These are phyloP conservation scores for Enteromius afrohamiltoni DNA, from an alignment of 2,797 vertebrate genomes.

Conservation along the genomic window DNA sequence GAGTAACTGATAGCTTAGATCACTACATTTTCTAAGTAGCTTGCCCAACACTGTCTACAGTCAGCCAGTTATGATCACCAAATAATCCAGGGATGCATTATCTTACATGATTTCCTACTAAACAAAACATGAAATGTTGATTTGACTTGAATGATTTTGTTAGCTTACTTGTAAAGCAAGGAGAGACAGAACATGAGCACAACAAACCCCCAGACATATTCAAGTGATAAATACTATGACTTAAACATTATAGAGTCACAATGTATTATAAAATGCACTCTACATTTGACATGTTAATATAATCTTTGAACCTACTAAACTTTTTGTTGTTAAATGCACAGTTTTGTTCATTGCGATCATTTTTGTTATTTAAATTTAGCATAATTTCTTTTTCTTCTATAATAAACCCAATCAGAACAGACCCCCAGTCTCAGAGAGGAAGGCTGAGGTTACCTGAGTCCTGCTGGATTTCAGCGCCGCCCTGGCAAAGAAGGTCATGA, in stretches of 20 bases:
- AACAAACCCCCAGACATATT: not conserved
- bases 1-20: no score
- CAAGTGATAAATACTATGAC: not conserved
- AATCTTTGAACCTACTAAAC: no score
- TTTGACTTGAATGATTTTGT: not conserved
- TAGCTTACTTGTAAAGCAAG: not conserved
- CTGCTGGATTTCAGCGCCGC: slow-evolving; percentile 36
- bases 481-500: slow-evolving; percentile 67
- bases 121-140: not conserved
- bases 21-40: no score
- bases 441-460: slow-evolving; percentile 31
- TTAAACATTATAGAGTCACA: not conserved
- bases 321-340: not conserved
- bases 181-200: not conserved
- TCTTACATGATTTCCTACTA: not conserved
- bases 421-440: not conserved
- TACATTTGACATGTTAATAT: not conserved
- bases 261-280: not conserved
- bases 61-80: not conserved
- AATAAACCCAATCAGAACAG: not conserved
- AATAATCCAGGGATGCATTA: not conserved
- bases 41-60: no score
- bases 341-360: not conserved
- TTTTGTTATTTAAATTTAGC: not conserved
- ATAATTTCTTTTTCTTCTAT: not conserved